Evolutionary conservation across 2,113 vertebrate genomes (phyloP).

Genomic region (Osmerus eperlanus): DNA sequence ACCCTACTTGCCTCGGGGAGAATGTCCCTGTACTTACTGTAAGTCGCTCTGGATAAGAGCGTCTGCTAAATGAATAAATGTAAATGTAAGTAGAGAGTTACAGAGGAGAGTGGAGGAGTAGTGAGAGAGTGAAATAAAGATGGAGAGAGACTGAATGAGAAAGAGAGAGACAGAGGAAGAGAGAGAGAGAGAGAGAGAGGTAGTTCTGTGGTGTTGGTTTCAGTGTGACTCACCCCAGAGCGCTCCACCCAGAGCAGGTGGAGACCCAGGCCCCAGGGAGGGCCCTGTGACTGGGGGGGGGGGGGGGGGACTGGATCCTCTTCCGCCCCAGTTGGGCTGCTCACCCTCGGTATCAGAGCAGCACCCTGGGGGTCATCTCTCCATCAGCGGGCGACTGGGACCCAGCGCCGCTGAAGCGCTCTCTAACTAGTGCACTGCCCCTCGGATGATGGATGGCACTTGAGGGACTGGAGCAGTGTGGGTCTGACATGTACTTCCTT

Average conservation of each 20-base stretch:
- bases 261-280: slow-evolving; percentile 35
- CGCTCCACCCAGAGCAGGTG: slow-evolving; percentile 59
- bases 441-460: slow-evolving; percentile 74
- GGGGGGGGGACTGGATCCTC: slow-evolving; percentile 42
- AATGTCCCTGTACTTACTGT: no score
- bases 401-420: slow-evolving; percentile 59
- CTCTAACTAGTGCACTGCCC: slow-evolving; percentile 74
- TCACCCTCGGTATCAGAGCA: slow-evolving; percentile 49
- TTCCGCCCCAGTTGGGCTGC: slow-evolving; percentile 66
- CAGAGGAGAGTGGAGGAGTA: slow-evolving; percentile 26
- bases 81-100: no score
- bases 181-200: neutral
- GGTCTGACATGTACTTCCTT: slow-evolving; percentile 71
- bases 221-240: slow-evolving; percentile 46
- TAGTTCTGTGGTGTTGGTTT: slow-evolving; percentile 25
- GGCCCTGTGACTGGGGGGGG: slow-evolving; percentile 45
- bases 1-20: no score
- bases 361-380: slow-evolving; percentile 66
- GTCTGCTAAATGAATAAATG: no score
- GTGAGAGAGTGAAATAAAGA: slow-evolving; percentile 47
- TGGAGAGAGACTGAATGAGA: slow-evolving; percentile 35
- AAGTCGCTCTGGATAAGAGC: no score
- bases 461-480: slow-evolving; percentile 69
- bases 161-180: neutral
- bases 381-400: slow-evolving; percentile 59